These are phyloP conservation scores for Ciconia stormi DNA, from an alignment of 2,113 vertebrate species.

Conservation along the genomic window DNA sequence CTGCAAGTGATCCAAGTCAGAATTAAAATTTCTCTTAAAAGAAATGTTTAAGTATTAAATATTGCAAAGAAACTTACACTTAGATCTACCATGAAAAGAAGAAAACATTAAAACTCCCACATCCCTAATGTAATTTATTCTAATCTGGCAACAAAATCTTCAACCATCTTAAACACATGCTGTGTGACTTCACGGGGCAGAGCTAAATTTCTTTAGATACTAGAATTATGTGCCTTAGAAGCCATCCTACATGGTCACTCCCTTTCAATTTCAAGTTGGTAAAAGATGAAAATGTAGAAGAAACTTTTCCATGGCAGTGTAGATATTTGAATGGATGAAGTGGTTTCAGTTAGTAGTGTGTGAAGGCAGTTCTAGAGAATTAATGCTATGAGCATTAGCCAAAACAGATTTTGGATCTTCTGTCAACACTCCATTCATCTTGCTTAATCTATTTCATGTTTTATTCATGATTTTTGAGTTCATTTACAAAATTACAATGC, in stretches of 20 bases:
- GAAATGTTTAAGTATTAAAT: neutral
- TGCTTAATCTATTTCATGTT: conserved; percentile 62
- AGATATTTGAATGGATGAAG: neutral
- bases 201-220: neutral
- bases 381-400: conserved; percentile 35
- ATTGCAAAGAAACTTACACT: neutral
- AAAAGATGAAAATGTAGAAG: neutral
- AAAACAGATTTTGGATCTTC: conserved; percentile 48
- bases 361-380: conserved; percentile 32
- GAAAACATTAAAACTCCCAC: neutral
- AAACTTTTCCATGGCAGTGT: neutral
- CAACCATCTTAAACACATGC: neutral
- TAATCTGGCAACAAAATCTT: neutral
- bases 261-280: neutral
- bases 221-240: neutral
- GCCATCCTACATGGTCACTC: neutral
- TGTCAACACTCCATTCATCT: conserved; percentile 53
- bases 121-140: neutral
- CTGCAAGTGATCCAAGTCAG: neutral
- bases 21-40: neutral
- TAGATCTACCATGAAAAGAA: neutral
- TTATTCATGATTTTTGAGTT: conserved; percentile 60
- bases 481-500: conserved; percentile 47
- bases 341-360: neutral
- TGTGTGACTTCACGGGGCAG: neutral